These are phyloP conservation scores for Hemitrygon akajei DNA, from an alignment of 2,797 vertebrate species.

Conservation along the genomic window DNA sequence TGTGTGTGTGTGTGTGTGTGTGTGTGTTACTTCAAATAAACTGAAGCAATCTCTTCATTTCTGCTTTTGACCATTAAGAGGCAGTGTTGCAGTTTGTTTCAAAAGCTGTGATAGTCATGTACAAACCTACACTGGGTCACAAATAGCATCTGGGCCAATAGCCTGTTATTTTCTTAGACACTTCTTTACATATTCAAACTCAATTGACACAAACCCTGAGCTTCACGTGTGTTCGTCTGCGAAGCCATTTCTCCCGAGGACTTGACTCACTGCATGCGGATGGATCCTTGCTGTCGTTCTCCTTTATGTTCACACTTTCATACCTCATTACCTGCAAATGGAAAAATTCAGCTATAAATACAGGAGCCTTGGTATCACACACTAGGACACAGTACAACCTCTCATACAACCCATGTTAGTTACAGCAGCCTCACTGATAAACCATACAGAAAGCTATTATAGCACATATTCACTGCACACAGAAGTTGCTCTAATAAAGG, in stretches of 20 bases:
- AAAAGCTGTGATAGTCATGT: background rate
- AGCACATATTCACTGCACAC: background rate
- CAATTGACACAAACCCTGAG: constrained; percentile 65
- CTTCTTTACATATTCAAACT: too few species aligned
- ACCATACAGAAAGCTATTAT: background rate
- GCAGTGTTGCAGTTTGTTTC: background rate
- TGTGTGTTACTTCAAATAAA: background rate
- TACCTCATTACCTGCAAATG: constrained; percentile 80
- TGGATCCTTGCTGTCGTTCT: constrained; percentile 65
- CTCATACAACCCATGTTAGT: background rate
- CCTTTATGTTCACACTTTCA: constrained; percentile 73
- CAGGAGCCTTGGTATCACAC: background rate
- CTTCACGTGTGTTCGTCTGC: constrained; percentile 92
- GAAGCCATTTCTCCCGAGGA: constrained; percentile 90
- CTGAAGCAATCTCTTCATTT: background rate
- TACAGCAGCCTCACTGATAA: background rate
- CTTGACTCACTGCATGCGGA: constrained; percentile 73
- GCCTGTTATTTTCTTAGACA: background rate
- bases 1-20: too few species aligned
- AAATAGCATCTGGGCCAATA: background rate
- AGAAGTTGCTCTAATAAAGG: background rate
- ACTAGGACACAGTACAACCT: background rate
- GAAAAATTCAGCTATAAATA: constrained; percentile 14
- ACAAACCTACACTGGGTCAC: background rate
- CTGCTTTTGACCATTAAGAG: background rate